Evolutionary conservation across 2,888 invertebrate genomes (phyloP).

Genomic region (Trichacis sp.): DNA sequence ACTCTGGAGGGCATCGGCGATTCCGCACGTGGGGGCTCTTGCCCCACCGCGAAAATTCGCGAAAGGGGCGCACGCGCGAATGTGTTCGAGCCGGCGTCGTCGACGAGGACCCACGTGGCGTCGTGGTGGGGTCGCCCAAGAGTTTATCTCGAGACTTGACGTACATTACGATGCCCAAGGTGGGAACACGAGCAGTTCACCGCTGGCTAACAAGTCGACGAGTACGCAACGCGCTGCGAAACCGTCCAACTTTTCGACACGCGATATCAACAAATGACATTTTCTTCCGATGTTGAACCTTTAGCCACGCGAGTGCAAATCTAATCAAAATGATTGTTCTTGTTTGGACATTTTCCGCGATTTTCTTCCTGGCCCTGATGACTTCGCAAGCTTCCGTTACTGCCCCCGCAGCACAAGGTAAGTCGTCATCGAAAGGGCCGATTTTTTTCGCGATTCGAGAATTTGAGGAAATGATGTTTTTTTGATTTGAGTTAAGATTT

Average conservation of each 20-base stretch:
- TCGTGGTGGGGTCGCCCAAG: constrained; percentile 52
- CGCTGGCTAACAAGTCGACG: constrained; percentile 59
- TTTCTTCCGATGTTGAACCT: background rate
- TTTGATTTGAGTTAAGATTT: too few relatives aligned
- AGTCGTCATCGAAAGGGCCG: background rate
- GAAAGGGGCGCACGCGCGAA: too few relatives aligned
- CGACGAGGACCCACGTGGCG: constrained; percentile 47
- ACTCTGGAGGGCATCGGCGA: too few relatives aligned
- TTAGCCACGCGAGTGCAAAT: background rate
- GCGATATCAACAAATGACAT: background rate
- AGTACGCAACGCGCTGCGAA: constrained; percentile 32
- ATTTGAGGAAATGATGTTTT: too few relatives aligned
- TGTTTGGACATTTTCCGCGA: constrained; percentile 54
- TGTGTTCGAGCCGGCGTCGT: constrained; percentile 20
- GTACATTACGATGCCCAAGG: constrained; percentile 62
- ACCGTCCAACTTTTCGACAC: constrained; percentile 9
- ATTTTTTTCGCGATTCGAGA: too few relatives aligned
- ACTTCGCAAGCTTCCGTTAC: constrained; percentile 57
- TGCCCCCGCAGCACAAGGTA: constrained; percentile 36
- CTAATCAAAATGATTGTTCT: constrained; percentile 55
- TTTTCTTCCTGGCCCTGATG: constrained; percentile 52
- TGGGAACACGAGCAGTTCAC: constrained; percentile 61
- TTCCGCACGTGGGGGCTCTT: too few relatives aligned
- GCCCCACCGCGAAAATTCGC: too few relatives aligned
- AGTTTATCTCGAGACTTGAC: constrained; percentile 62